These are phyloP conservation scores for Cairina moschata DNA, from an alignment of 2,113 vertebrate species.

Conservation along the genomic window DNA sequence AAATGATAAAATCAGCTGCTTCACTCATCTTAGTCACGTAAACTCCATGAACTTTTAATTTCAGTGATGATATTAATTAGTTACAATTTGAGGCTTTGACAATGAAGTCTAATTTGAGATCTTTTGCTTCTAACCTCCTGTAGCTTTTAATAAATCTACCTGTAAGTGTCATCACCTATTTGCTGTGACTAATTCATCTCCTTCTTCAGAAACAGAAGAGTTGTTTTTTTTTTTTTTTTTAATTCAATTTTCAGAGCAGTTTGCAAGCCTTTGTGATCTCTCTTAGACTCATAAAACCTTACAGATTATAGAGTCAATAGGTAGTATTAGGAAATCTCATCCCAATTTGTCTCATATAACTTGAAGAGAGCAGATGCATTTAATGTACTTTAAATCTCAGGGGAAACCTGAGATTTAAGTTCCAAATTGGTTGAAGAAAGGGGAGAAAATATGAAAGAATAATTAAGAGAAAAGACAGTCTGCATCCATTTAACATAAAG, in stretches of 20 bases:
- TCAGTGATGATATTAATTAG: conserved; percentile 2
- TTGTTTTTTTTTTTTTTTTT: not conserved
- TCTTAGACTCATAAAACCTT: not conserved
- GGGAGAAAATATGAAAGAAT: not conserved
- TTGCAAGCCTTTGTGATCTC: not conserved
- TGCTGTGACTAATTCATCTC: conserved; percentile 8
- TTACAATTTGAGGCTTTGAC: conserved; percentile 14
- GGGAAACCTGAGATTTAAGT: not conserved
- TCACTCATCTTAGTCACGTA: not conserved
- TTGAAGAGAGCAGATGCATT: not conserved
- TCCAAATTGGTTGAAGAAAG: not conserved
- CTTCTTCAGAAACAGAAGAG: not conserved
- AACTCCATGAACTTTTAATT: not conserved
- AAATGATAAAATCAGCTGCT: not conserved
- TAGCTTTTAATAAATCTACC: conserved; percentile 8
- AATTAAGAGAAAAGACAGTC: not conserved
- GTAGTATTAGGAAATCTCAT: not conserved
- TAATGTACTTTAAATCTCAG: not conserved
- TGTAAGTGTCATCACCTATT: not conserved
- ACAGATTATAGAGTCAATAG: not conserved
- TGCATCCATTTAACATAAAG: not conserved
- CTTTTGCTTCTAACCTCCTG: not conserved
- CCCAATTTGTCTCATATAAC: not conserved
- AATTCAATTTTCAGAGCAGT: not conserved
- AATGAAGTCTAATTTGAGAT: not conserved